These are phyloP conservation scores for Drosophila baimaii DNA, from an alignment of 1,140 invertebrate genomes.

Conservation along the genomic window DNA sequence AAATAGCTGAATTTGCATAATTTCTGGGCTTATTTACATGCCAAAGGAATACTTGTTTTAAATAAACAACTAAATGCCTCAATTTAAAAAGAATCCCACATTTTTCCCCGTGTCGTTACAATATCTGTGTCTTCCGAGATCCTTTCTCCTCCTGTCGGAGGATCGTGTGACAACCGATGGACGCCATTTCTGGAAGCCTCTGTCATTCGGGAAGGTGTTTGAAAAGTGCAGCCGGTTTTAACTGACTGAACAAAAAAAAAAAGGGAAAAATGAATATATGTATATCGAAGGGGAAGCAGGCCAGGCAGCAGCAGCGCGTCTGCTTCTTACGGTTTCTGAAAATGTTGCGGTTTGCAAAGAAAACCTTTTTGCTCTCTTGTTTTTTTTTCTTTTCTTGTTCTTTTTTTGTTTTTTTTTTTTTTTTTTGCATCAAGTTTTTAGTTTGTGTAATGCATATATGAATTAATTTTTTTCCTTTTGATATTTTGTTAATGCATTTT, in stretches of 20 bases:
- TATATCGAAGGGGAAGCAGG: neutral
- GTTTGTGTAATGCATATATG: conserved; percentile 70
- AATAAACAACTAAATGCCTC: neutral
- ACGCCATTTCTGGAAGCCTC: conserved; percentile 47
- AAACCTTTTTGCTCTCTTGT: conserved; percentile 53
- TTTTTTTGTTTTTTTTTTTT: neutral
- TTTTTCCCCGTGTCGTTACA: neutral
- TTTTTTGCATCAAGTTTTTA: conserved; percentile 38
- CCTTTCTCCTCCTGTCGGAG: conserved; percentile 21
- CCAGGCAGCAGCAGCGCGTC: conserved; percentile 17
- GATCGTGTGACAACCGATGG: conserved; percentile 49
- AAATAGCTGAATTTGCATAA: neutral
- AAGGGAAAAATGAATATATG: neutral
- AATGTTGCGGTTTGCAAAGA: conserved; percentile 79
- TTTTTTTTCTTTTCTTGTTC: conserved; percentile 1
- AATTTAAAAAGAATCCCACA: neutral
- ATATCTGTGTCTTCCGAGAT: neutral
- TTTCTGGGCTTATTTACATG: neutral
- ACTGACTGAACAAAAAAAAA: conserved; percentile 1
- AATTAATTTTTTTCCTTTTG: conserved; percentile 62
- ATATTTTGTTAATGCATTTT: conserved; percentile 71
- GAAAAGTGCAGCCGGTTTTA: conserved; percentile 68
- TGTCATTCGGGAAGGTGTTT: conserved; percentile 62
- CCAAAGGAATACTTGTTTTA: neutral
- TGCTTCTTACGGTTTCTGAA: conserved; percentile 75